Evolutionary conservation across 2,888 invertebrate genomes (phyloP), one percentile per base, ranked within the genome.

Genomic region (Dasypolia templi): DNA sequence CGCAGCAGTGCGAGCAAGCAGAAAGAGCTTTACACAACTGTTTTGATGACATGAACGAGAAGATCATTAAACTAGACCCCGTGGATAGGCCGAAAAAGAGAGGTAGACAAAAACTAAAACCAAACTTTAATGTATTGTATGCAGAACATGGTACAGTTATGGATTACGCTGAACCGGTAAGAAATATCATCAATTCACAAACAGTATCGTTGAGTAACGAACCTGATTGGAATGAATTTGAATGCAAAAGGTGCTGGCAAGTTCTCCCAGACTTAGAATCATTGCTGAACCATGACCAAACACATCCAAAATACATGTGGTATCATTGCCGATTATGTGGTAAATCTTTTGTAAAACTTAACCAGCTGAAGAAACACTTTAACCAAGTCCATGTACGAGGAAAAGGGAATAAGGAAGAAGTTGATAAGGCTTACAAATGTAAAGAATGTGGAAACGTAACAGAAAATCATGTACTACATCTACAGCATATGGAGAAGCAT

Each of bases 401-500:
- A 11, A 83, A 85, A 39, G 65, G 46, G 0, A 17, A 61, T 9
- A 29, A 32, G 0, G n/a, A 69, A 12, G 39, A 62, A 0, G 72
- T 73, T 7, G 78, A 83, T 6, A 82, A 82, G 0, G 77, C 73
- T 5, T 95, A 93, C 77, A 87, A 87, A 79, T 96, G 96, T 55
- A 90, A 86, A 1, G 86, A 89, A 61, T 96, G 96, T 81, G 91
- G 91, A 0, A 69, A 84, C 6, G 59, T 69, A 0, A 91, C 81
- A 14, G 86, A 89, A 1, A 88, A 87, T 61, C 90, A 92, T 17
- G 86, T 88, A 3, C 66, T 88, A 32, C 93, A 94, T 84, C 86
- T 95, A 35, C 93, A 93, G 53, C 96, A 96, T 84, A 83, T 94
- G 29, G 96, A 96, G 61, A 96, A 95, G 77, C 96, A 96, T 82